Evolutionary conservation across 2,797 vertebrate species (phyloP).

Genomic region (Sparus aurata): DNA sequence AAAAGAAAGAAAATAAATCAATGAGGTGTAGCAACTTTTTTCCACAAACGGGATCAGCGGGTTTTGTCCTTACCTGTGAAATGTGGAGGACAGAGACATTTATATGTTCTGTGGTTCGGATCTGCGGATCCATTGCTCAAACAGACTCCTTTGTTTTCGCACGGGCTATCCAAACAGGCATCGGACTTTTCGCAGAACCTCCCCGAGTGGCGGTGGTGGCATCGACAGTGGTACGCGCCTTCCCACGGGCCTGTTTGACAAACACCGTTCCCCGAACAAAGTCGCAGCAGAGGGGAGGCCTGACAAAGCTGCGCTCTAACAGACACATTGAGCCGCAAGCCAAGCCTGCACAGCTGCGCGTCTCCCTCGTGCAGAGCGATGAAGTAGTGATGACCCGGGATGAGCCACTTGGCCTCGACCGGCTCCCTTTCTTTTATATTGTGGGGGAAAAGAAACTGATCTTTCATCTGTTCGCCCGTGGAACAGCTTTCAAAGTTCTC

Average conservation of each 20-base stretch:
- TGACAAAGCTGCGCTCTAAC: slow-evolving; percentile 87
- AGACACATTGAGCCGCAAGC: slow-evolving; percentile 87
- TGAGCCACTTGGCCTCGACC: slow-evolving; percentile 85
- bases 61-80: slow-evolving; percentile 86
- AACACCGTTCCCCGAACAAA: slow-evolving; percentile 88
- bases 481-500: slow-evolving; percentile 86
- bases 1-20: background rate
- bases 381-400: slow-evolving; percentile 88
- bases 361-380: slow-evolving; percentile 80
- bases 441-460: slow-evolving; percentile 82
- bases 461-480: slow-evolving; percentile 45
- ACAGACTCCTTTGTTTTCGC: slow-evolving; percentile 86
- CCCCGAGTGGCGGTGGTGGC: slow-evolving; percentile 84
- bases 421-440: slow-evolving; percentile 77
- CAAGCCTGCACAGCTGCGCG: slow-evolving; percentile 80
- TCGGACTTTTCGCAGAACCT: slow-evolving; percentile 88
- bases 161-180: slow-evolving; percentile 83
- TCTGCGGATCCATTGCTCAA: slow-evolving; percentile 75
- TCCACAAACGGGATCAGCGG: background rate
- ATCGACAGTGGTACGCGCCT: slow-evolving; percentile 84
- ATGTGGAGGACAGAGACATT: slow-evolving; percentile 84
- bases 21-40: background rate
- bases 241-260: slow-evolving; percentile 86
- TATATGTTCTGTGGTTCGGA: slow-evolving; percentile 75
- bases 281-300: slow-evolving; percentile 75